phyloP scores from a whole-genome alignment of 2,888 invertebrate species.

The Sabatieria punctata region DNA sequence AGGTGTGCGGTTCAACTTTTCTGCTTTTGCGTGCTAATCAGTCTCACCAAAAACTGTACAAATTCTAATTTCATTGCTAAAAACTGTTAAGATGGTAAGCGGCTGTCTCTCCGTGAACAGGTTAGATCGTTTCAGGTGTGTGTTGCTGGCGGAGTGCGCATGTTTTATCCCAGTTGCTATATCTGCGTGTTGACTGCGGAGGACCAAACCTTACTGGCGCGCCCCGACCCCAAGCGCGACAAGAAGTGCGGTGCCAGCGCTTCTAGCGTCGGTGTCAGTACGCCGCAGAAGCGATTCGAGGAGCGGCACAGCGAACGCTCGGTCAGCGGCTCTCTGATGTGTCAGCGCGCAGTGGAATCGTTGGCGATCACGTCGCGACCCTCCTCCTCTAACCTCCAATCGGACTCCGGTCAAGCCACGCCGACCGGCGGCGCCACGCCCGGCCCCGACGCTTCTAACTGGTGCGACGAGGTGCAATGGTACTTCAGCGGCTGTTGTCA shows the following conservation, averaged over 20 bases:
- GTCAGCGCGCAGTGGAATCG: background rate
- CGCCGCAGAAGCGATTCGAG: conserved; percentile 8
- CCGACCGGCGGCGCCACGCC: too few relatives aligned
- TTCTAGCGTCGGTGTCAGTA: conserved; percentile 1
- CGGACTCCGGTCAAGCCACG: too few relatives aligned
- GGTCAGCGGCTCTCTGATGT: background rate
- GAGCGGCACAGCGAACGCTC: conserved; percentile 28
- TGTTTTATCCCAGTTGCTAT: conserved; percentile 88
- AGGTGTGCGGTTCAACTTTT: too few relatives aligned
- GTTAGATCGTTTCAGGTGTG: conserved; percentile 5
- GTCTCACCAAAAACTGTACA: too few relatives aligned
- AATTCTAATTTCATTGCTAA: too few relatives aligned
- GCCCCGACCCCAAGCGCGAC: background rate
- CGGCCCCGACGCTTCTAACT: too few relatives aligned
- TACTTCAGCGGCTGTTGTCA: too few relatives aligned
- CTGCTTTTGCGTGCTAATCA: too few relatives aligned
- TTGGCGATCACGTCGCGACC: background rate
- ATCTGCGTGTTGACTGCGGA: conserved; percentile 76
- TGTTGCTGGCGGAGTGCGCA: conserved; percentile 52
- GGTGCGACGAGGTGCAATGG: too few relatives aligned
- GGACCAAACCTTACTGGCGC: conserved; percentile 10
- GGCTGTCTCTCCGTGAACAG: too few relatives aligned
- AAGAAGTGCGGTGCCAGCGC: conserved; percentile 13
- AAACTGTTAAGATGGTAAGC: too few relatives aligned
- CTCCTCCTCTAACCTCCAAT: too few relatives aligned